Evolutionary conservation across 92 coral and sea anemone species (phyloP), one percentile per base, ranked within the genome.

Genomic region (Porites rus): DNA sequence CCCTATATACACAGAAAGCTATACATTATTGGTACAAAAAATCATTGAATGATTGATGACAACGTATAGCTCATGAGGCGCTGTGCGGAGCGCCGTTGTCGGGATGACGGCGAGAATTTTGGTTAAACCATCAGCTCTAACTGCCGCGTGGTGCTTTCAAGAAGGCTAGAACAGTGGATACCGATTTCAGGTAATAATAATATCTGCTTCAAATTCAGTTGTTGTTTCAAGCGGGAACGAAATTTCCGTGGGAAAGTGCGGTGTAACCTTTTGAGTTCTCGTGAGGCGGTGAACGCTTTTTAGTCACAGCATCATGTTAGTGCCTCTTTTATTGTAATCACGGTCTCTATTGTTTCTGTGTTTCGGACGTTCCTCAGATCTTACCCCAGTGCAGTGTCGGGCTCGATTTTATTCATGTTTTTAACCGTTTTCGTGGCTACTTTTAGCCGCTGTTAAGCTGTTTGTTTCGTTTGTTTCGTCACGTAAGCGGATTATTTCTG

Each of bases 1-100:
- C 69, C 90, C 79, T 92, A 93, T 88, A 94, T 87, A 92, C 93
- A 90, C 93, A 86, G 89, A 72, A 66, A 67, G 88, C 52, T 46
- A 51, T 19, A 69, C 83, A 65, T 77, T 85, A 85, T 85, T 85
- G 59, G 80, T 64, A 65, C 83, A 65, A 73, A 85, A 85, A 85
- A 85, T 85, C 82, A 76, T 38, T 66, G 68, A 25, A 52, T 76
- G 75, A 77, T 85, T 85, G 88, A 85, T 77, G 14, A 77, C 73
- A 28, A 54, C 53, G 53, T 52, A 77, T 61, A 46, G 69, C 77
- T 6, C 67, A 53, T 58, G 12, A 24, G 68, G n/a, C 87, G 66
- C 58, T 18, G 74, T 59, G 18, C 9, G 51, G 72, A 71, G 50
- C 25, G 46, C 10, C 8, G 69, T 51, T 72, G 72, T 64, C 17